Conservation (phyloP, 1,140 invertebrate species). For the Drosophila parvula region DNA sequence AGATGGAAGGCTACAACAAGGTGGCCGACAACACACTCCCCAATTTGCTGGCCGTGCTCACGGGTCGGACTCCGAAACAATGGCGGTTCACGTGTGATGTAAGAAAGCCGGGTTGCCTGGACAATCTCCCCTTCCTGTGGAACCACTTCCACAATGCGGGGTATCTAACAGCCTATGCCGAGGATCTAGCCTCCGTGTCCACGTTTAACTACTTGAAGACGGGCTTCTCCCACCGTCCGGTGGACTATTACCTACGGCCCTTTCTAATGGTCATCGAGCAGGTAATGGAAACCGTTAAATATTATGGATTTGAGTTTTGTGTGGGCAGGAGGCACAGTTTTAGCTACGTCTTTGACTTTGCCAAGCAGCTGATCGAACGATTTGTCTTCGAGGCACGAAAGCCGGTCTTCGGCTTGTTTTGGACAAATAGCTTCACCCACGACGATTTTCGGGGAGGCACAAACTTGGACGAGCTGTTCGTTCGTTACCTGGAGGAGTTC, state of each 20-base stretch:
- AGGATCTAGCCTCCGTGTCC: conserved; percentile 89
- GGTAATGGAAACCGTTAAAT: neutral
- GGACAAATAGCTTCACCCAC: conserved; percentile 91
- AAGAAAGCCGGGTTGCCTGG: conserved; percentile 83
- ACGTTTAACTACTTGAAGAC: conserved; percentile 91
- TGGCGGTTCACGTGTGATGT: conserved; percentile 84
- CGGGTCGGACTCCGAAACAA: conserved; percentile 85
- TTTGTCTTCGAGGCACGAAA: conserved; percentile 84
- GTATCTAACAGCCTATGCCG: conserved; percentile 91
- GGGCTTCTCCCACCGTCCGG: conserved; percentile 91
- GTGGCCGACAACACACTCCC: conserved; percentile 91
- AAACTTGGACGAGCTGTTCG: conserved; percentile 87
- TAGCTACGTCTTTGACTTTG: conserved; percentile 86
- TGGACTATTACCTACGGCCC: conserved; percentile 92
- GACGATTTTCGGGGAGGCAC: conserved; percentile 88
- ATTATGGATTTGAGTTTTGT: conserved; percentile 70
- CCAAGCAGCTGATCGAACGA: conserved; percentile 85
- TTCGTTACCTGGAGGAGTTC: conserved; percentile 86
- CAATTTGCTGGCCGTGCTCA: conserved; percentile 90
- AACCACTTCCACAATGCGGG: conserved; percentile 88
- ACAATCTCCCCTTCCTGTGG: conserved; percentile 91
- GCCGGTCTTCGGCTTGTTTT: conserved; percentile 90
- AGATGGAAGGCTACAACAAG: conserved; percentile 73
- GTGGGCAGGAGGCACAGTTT: conserved; percentile 86
- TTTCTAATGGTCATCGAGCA: conserved; percentile 87